Conservation (phyloP, 2,113 vertebrate genomes). For the Austrofundulus limnaeus region DNA sequence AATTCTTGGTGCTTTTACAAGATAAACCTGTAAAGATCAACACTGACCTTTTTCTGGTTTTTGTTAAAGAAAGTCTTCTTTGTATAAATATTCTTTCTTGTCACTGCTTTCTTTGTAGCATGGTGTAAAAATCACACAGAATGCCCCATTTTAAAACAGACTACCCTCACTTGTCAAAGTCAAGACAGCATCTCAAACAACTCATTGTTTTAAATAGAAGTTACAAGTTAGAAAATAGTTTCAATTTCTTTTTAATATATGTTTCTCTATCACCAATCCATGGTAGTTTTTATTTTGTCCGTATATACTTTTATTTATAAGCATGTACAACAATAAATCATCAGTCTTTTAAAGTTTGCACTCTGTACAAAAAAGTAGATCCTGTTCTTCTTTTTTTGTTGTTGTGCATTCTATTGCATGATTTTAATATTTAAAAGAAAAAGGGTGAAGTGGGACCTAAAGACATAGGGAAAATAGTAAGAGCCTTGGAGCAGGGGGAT, state of each 20-base stretch:
- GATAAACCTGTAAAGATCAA: conserved; percentile 89
- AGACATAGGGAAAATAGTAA: conserved; percentile 25
- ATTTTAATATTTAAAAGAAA: conserved; percentile 75
- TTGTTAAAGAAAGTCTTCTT: conserved; percentile 84
- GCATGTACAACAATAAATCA: conserved; percentile 93
- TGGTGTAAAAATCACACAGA: conserved; percentile 85
- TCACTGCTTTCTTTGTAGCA: conserved; percentile 83
- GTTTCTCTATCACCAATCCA: conserved; percentile 89
- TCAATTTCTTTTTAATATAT: conserved; percentile 87
- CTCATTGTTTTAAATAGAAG: conserved; percentile 88
- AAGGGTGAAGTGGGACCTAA: conserved; percentile 19
- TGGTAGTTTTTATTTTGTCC: conserved; percentile 84
- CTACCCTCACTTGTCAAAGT: conserved; percentile 81
- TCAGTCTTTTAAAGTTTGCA: conserved; percentile 85
- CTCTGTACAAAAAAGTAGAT: conserved; percentile 90
- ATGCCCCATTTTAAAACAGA: conserved; percentile 81
- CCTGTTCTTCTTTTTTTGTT: conserved; percentile 71
- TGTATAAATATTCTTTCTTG: conserved; percentile 84
- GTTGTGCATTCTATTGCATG: conserved; percentile 96
- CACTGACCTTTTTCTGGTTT: conserved; percentile 78
- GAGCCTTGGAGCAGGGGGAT: conserved; percentile 9
- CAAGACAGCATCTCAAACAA: conserved; percentile 82
- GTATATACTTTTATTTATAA: conserved; percentile 84
- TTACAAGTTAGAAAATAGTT: conserved; percentile 97
- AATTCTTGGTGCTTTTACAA: conserved; percentile 89